Percentiles rank a stretch among this genome's conserved stretches.
These are phyloP conservation scores for Mythimna vitellina DNA, from an alignment of 2,888 invertebrate species.

Conservation along the genomic window DNA sequence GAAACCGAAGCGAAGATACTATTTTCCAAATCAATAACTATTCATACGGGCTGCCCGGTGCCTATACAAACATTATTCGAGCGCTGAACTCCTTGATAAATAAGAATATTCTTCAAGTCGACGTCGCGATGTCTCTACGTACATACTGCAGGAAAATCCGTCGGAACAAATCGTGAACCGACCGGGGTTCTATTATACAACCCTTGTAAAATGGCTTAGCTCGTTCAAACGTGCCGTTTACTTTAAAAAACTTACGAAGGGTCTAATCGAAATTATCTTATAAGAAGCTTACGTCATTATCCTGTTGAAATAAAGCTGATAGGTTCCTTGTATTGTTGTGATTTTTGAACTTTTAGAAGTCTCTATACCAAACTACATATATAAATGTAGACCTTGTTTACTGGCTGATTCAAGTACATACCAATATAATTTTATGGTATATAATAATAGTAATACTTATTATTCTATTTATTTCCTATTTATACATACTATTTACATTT, in stretches of 20 bases:
- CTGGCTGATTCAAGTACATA: not conserved
- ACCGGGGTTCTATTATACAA: conserved; percentile 58
- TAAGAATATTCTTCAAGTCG: conserved; percentile 76
- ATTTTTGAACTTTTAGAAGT: conserved; percentile 9
- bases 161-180: conserved; percentile 61
- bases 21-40: conserved; percentile 74
- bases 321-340: conserved; percentile 1
- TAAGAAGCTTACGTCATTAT: conserved; percentile 47
- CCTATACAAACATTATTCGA: conserved; percentile 73
- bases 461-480: too few species aligned
- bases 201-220: conserved; percentile 57
- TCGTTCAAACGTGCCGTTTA: conserved; percentile 51
- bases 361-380: not conserved
- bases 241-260: conserved; percentile 52
- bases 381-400: not conserved
- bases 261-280: conserved; percentile 40
- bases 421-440: not conserved
- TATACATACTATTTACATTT: too few species aligned
- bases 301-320: conserved; percentile 26
- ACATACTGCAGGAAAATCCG: conserved; percentile 65
- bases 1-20: conserved; percentile 56
- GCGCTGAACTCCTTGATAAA: conserved; percentile 74
- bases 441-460: too few species aligned
- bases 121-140: conserved; percentile 67
- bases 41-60: conserved; percentile 70